Conservation (phyloP, 2,888 invertebrate genomes). For the Ochropleura leucogaster region DNA sequence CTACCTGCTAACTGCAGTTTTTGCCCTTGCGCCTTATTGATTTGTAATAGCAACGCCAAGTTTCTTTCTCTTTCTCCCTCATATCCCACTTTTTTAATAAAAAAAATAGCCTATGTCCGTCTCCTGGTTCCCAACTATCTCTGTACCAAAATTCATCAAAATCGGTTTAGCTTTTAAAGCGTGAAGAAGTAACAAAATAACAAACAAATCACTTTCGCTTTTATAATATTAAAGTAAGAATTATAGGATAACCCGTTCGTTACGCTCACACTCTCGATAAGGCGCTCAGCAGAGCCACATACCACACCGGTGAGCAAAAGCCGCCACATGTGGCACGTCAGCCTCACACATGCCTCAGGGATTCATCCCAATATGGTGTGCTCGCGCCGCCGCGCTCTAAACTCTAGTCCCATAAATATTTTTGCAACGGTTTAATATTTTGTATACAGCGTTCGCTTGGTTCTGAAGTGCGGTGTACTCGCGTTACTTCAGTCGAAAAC, state of each 20-base stretch:
- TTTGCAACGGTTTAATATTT: constrained; percentile 55
- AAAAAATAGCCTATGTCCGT: too few species aligned
- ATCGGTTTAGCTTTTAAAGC: too few species aligned
- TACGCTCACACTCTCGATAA: constrained; percentile 9
- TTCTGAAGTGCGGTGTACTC: constrained; percentile 21
- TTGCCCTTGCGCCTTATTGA: too few species aligned
- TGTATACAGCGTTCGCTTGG: constrained; percentile 23
- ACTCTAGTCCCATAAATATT: constrained; percentile 42
- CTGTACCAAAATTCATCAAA: too few species aligned
- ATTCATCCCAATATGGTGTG: neutral
- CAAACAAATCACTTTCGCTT: too few species aligned
- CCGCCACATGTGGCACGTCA: constrained; percentile 31
- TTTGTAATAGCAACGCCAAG: too few species aligned
- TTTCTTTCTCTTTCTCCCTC: too few species aligned
- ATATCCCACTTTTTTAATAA: too few species aligned
- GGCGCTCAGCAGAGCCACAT: constrained; percentile 10
- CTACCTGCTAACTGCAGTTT: too few species aligned
- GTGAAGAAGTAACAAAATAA: too few species aligned
- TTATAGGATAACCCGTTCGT: constrained; percentile 13
- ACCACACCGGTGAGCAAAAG: constrained; percentile 12
- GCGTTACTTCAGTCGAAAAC: constrained; percentile 22
- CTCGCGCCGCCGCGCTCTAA: constrained; percentile 5
- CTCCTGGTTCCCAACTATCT: too few species aligned
- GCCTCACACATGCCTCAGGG: neutral
- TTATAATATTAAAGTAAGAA: too few species aligned